Conservation (phyloP, 2,888 invertebrate genomes). For the Sympetrum striolatum region DNA sequence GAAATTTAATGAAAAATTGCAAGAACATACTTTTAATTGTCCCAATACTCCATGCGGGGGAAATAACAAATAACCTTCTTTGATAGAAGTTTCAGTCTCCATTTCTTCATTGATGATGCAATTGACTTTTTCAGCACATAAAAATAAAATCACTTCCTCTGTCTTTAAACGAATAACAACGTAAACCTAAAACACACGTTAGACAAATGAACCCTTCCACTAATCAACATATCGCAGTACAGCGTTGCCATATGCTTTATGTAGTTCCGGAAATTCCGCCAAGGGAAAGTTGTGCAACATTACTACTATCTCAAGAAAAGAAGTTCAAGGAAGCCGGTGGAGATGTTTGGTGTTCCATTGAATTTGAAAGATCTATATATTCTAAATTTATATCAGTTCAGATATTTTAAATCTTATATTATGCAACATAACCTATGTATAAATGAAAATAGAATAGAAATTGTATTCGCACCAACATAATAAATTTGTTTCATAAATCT, state of each 20-base stretch:
- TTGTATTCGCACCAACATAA: too few species aligned
- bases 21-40: slow-evolving; percentile 76
- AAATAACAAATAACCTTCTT: slow-evolving; percentile 74
- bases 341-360: too few species aligned
- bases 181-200: neutral
- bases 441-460: too few species aligned
- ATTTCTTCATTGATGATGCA: slow-evolving; percentile 45
- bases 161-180: neutral
- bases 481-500: too few species aligned
- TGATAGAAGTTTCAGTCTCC: slow-evolving; percentile 53
- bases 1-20: neutral
- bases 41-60: slow-evolving; percentile 78
- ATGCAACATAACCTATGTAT: too few species aligned
- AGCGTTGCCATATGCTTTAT: neutral
- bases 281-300: slow-evolving; percentile 32
- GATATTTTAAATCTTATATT: too few species aligned
- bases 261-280: slow-evolving; percentile 30
- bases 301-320: too few species aligned
- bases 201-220: neutral
- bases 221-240: slow-evolving; percentile 22
- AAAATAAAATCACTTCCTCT: neutral
- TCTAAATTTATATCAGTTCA: too few species aligned
- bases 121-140: neutral
- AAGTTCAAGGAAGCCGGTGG: too few species aligned
- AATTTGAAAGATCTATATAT: too few species aligned